Evolutionary conservation across 1,140 invertebrate species (phyloP).

Genomic region (Melitaea cinxia): DNA sequence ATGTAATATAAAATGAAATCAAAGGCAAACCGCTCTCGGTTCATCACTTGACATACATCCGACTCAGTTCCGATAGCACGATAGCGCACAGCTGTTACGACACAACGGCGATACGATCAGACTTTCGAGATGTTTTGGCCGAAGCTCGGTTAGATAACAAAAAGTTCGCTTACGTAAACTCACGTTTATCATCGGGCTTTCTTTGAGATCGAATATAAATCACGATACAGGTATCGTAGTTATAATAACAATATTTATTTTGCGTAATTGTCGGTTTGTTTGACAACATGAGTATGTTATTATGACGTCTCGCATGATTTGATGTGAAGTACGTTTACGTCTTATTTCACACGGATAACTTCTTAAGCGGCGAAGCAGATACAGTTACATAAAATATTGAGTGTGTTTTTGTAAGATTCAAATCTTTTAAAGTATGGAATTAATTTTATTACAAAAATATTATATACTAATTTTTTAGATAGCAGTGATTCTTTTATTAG

Average conservation of each 20-base stretch:
- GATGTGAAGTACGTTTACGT: neutral
- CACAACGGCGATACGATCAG: slow-evolving; percentile 60
- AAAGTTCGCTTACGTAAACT: slow-evolving; percentile 60
- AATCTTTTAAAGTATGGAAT: too few species aligned
- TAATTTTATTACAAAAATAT: too few species aligned
- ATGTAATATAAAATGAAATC: neutral
- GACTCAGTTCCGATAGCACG: slow-evolving; percentile 53
- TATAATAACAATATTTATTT: slow-evolving; percentile 43
- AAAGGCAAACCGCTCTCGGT: slow-evolving; percentile 11
- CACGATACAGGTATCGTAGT: slow-evolving; percentile 25
- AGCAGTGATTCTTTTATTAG: too few species aligned
- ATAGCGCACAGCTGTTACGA: slow-evolving; percentile 64
- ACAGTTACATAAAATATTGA: neutral
- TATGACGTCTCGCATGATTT: neutral
- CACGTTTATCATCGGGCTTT: slow-evolving; percentile 43
- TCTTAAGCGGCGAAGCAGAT: too few species aligned
- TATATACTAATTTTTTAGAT: too few species aligned
- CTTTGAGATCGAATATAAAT: slow-evolving; percentile 33
- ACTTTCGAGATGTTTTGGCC: slow-evolving; percentile 66
- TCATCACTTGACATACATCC: slow-evolving; percentile 38
- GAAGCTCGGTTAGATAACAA: slow-evolving; percentile 58
- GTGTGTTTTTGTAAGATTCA: too few species aligned
- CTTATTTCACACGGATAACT: neutral
- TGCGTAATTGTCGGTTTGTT: slow-evolving; percentile 36
- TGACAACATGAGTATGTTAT: slow-evolving; percentile 19